A percentile compares a stretch with the other conserved stretches of the same genome.
phyloP scores from a whole-genome alignment of 2,888 invertebrate genomes.

The Agriotes lineatus region DNA sequence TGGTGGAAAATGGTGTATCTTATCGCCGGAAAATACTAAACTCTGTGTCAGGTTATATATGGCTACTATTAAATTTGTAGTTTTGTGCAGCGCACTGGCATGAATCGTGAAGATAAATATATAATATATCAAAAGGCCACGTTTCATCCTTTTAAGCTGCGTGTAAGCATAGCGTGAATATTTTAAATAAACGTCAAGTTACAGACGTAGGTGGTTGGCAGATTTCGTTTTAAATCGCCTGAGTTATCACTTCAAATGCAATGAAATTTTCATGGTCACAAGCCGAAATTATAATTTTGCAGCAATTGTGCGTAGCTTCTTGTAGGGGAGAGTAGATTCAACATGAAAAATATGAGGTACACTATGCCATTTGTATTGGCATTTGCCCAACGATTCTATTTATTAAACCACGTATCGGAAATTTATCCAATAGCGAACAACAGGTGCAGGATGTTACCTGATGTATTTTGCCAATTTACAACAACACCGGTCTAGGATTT shows the following conservation, averaged over 20 bases:
- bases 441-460: conserved; percentile 24
- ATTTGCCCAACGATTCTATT: conserved; percentile 19
- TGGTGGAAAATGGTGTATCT: no score
- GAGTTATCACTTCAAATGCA: neutral
- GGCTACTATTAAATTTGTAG: neutral
- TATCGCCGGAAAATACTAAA: no score
- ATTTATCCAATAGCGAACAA: conserved; percentile 19
- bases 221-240: conserved; percentile 5
- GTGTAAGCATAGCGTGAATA: neutral
- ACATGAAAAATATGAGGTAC: neutral
- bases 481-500: neutral
- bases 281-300: no score
- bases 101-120: neutral
- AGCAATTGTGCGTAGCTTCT: no score
- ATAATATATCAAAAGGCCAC: conserved; percentile 2
- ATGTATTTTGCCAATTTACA: conserved; percentile 19
- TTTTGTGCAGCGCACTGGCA: neutral
- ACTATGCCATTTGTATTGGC: conserved; percentile 18
- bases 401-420: conserved; percentile 4
- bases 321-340: no score
- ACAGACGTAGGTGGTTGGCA: neutral
- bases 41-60: no score
- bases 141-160: neutral
- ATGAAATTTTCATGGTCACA: neutral
- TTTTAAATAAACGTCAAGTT: conserved; percentile 1